Conservation (phyloP, 2,888 invertebrate genomes). For the Drosophila kuntzei region DNA sequence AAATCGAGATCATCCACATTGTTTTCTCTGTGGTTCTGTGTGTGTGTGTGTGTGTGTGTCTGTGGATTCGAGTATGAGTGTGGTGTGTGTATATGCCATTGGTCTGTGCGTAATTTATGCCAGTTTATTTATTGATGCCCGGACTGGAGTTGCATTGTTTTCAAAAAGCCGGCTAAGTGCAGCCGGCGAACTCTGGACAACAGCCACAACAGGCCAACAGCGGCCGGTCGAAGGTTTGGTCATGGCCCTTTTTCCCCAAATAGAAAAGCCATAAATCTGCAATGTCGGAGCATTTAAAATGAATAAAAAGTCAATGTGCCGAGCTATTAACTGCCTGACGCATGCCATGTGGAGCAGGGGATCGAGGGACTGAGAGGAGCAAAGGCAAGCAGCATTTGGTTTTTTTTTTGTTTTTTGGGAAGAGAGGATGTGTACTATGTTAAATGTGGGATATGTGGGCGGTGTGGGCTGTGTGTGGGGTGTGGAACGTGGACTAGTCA, state of each 20-base stretch:
- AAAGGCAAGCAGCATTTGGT: neutral
- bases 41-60: conserved; percentile 31
- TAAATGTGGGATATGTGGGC: conserved; percentile 1
- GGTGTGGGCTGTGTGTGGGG: neutral
- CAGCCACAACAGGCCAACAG: conserved; percentile 20
- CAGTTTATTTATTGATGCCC: conserved; percentile 78
- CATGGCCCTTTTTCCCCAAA: conserved; percentile 59
- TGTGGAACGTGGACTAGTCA: conserved; percentile 48
- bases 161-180: conserved; percentile 75
- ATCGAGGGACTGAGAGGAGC: neutral
- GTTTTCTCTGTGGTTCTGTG: conserved; percentile 15
- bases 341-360: conserved; percentile 53
- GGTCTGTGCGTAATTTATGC: conserved; percentile 77
- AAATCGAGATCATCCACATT: conserved; percentile 53
- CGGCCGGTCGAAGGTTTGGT: conserved; percentile 32
- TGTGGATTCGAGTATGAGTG: no score
- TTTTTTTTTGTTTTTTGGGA: neutral
- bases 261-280: conserved; percentile 79
- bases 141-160: conserved; percentile 72
- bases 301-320: conserved; percentile 83
- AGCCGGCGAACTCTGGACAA: conserved; percentile 51
- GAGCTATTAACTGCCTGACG: conserved; percentile 82
- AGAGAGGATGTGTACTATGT: conserved; percentile 8
- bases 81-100: conserved; percentile 44
- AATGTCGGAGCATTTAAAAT: conserved; percentile 82